Conservation (phyloP, 2,888 invertebrate species). For the Clivina fossor region DNA sequence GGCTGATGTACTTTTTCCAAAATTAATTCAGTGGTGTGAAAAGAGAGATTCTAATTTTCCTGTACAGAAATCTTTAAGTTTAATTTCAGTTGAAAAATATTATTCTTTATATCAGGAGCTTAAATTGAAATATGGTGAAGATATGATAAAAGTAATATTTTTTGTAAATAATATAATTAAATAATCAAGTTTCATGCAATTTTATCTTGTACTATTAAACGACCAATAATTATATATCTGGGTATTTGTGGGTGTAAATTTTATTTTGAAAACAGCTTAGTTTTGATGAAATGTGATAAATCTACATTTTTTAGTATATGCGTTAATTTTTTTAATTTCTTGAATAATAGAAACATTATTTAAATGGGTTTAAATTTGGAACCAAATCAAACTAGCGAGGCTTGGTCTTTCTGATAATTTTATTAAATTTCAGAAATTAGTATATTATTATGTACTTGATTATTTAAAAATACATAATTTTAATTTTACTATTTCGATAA, state of each 20-base stretch:
- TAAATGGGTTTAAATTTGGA: neutral
- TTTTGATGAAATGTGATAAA: no score
- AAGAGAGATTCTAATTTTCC: slow-evolving; percentile 49
- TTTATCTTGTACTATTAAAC: no score
- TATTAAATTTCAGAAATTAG: no score
- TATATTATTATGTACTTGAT: no score
- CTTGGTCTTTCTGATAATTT: no score
- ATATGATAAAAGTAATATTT: slow-evolving; percentile 65
- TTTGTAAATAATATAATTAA: neutral
- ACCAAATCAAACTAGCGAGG: no score
- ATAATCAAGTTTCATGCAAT: neutral
- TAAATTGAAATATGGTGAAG: slow-evolving; percentile 75
- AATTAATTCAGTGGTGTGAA: slow-evolving; percentile 65
- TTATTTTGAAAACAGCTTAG: no score
- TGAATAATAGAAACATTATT: slow-evolving; percentile 3
- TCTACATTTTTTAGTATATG: no score
- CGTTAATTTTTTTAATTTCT: no score
- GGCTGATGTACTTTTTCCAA: slow-evolving; percentile 58
- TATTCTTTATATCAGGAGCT: slow-evolving; percentile 69
- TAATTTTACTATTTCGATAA: slow-evolving; percentile 4
- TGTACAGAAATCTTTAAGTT: slow-evolving; percentile 60
- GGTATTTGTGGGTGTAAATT: no score
- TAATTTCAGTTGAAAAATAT: slow-evolving; percentile 71
- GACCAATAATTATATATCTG: no score
- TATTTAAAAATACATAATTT: slow-evolving; percentile 6